Base-by-base conservation (phyloP, 2,797 vertebrate species). In the Microctenopoma stevenorrisi region DNA sequence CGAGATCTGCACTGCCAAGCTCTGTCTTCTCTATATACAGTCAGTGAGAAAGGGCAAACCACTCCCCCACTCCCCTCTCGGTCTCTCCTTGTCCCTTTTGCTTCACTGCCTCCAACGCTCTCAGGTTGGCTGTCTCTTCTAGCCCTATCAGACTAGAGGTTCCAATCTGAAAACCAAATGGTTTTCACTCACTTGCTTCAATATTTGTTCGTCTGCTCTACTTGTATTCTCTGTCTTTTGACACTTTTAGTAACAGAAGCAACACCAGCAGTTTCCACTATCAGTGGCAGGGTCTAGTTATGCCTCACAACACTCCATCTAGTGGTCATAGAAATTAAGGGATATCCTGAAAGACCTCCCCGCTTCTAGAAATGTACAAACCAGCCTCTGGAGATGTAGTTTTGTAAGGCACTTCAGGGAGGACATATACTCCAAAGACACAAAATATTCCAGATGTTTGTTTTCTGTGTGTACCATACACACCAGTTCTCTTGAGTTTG, bases 11-110 rank as follows among this genome's bases (percentile, higher is more conserved):
- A 84, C 84, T 79, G 79, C 58, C 80, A 75, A 64, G 51, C 68
- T 81, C 71, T 49, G 77, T 73, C 77, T 76, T 78, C 90, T 86
- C 87, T 94, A 90, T 94, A 93, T 92, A 93, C 71, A 92, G 86
- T 59, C 89, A 88, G 74, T 13, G 38, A 72, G 73, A 44, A 47
- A 52, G 61, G 52, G 61, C 66, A 72, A 91, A 87, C 91, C 90
- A 88, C 90, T 89, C 90, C 88, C 68, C 74, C 70, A 3, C 22
- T 62, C 69, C 55, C 77, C 65, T 22, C 82, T 68, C 69, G 61
- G 4, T 14, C 74, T 75, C 65, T 57, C 74, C 70, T 74, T 51
- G 74, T 81, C 68, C 67, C 49, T 51, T 22, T 22, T 77, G 75
- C 68, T 81, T 76, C 79, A 69, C 55, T 64, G 74, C 68, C 74